Conservation (phyloP, 37 sponge, comb jelly and placozoan species). For the Lycopodina hypogea region DNA sequence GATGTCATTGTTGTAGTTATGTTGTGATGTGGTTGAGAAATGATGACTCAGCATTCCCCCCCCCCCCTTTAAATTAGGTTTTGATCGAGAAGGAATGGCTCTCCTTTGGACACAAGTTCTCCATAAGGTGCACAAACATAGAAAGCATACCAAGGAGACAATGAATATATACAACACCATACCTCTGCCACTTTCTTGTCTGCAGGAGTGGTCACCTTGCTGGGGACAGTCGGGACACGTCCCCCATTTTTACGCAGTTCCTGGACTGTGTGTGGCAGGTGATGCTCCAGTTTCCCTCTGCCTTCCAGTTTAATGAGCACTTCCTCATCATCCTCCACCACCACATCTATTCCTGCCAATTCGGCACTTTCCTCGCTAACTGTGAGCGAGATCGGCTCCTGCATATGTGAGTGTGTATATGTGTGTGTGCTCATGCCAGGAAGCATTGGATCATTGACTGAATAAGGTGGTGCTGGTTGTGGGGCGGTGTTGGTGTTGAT, state of each 20-base stretch:
- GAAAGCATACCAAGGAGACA: background rate
- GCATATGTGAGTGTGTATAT: slow-evolving; percentile 34
- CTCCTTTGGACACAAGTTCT: slow-evolving; percentile 85
- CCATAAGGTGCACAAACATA: slow-evolving; percentile 39
- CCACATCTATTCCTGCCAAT: slow-evolving; percentile 58
- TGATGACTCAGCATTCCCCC: too few relatives aligned
- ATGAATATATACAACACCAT: background rate
- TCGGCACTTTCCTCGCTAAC: slow-evolving; percentile 69
- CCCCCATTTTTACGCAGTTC: slow-evolving; percentile 78
- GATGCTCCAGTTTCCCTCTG: slow-evolving; percentile 61
- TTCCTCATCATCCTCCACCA: slow-evolving; percentile 67
- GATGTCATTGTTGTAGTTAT: too few relatives aligned
- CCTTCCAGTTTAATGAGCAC: slow-evolving; percentile 76
- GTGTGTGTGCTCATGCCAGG: slow-evolving; percentile 34
- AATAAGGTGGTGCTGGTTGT: too few relatives aligned
- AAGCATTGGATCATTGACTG: too few relatives aligned
- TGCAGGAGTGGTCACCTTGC: slow-evolving; percentile 50
- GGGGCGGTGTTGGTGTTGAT: background rate
- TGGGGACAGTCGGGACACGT: slow-evolving; percentile 36
- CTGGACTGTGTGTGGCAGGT: slow-evolving; percentile 80
- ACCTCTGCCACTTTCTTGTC: background rate
- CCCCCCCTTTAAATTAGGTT: slow-evolving; percentile 30
- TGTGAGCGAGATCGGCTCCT: slow-evolving; percentile 48
- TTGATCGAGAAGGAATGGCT: slow-evolving; percentile 87
- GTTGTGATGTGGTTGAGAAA: too few relatives aligned